These are phyloP conservation scores for Philereme transversata DNA, from an alignment of 2,888 invertebrate species.

Conservation along the genomic window DNA sequence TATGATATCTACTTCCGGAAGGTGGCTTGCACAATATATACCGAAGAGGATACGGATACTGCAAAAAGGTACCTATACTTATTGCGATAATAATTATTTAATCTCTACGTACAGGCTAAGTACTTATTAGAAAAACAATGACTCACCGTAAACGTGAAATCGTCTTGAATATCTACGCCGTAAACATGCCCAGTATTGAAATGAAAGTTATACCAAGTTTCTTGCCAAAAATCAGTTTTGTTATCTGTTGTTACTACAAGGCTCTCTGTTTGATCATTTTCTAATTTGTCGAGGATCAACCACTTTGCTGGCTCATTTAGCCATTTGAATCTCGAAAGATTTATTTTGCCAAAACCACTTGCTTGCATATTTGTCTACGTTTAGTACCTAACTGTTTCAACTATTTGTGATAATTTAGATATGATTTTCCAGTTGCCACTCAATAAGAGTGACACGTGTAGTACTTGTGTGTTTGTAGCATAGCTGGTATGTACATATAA, in stretches of 20 bases:
- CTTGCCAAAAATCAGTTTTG: constrained; percentile 71
- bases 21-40: too few species aligned
- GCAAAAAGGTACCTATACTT: too few species aligned
- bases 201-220: constrained; percentile 63
- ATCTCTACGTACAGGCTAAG: background rate
- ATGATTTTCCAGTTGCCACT: too few species aligned
- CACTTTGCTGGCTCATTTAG: constrained; percentile 63
- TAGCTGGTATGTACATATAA: too few species aligned
- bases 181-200: constrained; percentile 64
- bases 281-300: constrained; percentile 36
- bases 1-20: background rate
- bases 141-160: constrained; percentile 64
- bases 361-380: constrained; percentile 18
- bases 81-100: too few species aligned
- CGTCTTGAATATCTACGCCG: constrained; percentile 56
- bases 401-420: too few species aligned
- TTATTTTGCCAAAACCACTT: constrained; percentile 14
- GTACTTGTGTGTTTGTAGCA: too few species aligned
- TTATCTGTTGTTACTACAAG: constrained; percentile 59
- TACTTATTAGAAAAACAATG: background rate
- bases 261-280: constrained; percentile 21
- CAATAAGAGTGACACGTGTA: too few species aligned
- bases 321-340: constrained; percentile 57
- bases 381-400: too few species aligned
- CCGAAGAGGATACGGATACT: too few species aligned